Base-by-base conservation (phyloP, 2,797 vertebrate species). In the Eulemur mongoz region DNA sequence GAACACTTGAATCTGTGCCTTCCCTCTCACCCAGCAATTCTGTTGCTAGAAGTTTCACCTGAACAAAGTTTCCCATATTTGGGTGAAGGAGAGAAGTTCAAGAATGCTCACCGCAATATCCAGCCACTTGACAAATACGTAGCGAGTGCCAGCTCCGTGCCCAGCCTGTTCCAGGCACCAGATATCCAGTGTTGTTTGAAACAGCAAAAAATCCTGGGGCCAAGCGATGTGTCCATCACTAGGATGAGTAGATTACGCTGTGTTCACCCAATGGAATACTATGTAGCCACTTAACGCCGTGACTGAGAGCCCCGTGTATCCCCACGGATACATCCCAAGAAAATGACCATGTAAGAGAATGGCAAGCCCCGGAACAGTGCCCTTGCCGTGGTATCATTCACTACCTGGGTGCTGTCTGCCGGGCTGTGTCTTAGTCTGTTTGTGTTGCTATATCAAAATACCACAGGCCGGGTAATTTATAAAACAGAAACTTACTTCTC, bases 311-410 rank as follows among this genome's bases (percentile, higher is more conserved):
- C n/a, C 13, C 0, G 9, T 22, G 57, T 38, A 2, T 23, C 38
- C 18, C 6, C 25, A 2, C 1, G 1, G 14, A 5, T 5, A 54
- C 4, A 4, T 7, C 43, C 0, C 79, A 61, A 27, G 48, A 54
- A 11, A 9, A 14, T 1, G 52, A 15, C 4, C n/a, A 5, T 7
- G 2, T 7, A 11, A 3, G 0, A 13, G 27, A 27, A 13, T 22
- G 57, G 18, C 40, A 43, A 13, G 38, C 5, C 18, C 25, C 22
- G 2, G 17, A 10, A 15, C 4, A 65, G 32, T n/a, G 63, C 63
- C 32, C 15, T 63, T 15, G 61, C 30, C 61, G 2, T 0, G 6
- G 7, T 35, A 6, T 35, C 20, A 25, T 48, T 30, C 12, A 7
- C 22, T 52, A 17, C 76, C 50, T 22, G 1, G n/a, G 13, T 18